These are phyloP conservation scores for Stichopus horrens DNA, from an alignment of 53 echinoderm and acorn worm species.

Conservation along the genomic window DNA sequence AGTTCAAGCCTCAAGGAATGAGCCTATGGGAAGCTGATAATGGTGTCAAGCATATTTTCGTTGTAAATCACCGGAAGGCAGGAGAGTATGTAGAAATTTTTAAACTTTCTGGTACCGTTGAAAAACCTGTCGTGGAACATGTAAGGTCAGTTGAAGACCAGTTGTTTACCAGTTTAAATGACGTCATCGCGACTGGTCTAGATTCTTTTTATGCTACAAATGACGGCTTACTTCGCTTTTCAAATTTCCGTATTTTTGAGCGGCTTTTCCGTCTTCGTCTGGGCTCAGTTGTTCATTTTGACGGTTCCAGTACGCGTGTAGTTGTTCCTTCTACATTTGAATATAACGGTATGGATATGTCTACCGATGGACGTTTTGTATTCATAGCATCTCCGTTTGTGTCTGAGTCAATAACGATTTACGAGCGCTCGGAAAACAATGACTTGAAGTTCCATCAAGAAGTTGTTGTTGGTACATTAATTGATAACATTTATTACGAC, in stretches of 20 bases:
- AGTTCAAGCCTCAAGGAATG: conserved; percentile 35
- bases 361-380: conserved; percentile 17
- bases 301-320: background rate
- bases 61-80: conserved; percentile 38
- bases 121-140: background rate
- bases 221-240: conserved; percentile 19
- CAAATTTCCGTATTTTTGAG: conserved; percentile 5
- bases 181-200: conserved; percentile 26
- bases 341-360: conserved; percentile 38
- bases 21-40: conserved; percentile 13
- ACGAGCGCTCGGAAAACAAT: conserved; percentile 30
- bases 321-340: conserved; percentile 7
- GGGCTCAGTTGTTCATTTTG: conserved; percentile 43
- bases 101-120: background rate
- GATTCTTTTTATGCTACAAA: conserved; percentile 41
- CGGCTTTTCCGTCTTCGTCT: background rate
- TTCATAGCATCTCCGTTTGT: conserved; percentile 13
- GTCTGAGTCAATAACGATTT: conserved; percentile 10
- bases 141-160: conserved; percentile 16
- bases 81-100: conserved; percentile 36
- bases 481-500: conserved; percentile 28
- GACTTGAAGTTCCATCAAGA: conserved; percentile 20
- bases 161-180: conserved; percentile 38
- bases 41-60: conserved; percentile 4
- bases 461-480: background rate